These are phyloP conservation scores for Nymphalis polychloros DNA, from an alignment of 2,888 invertebrate species.

Conservation along the genomic window DNA sequence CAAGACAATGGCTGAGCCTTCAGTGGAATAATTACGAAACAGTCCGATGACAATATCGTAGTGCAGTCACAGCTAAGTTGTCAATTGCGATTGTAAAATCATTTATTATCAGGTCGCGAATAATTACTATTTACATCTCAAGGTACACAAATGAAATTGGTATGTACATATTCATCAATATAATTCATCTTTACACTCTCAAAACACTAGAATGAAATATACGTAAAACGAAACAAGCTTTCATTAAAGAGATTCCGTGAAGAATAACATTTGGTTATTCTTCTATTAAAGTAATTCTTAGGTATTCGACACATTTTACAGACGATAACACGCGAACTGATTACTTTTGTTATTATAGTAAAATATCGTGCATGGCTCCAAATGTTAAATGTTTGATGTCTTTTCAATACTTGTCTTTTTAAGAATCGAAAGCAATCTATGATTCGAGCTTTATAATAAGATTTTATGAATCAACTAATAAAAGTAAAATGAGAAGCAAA, in stretches of 20 bases:
- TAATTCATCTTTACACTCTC: no score
- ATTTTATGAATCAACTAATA: no score
- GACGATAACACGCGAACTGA: neutral
- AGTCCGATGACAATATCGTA: neutral
- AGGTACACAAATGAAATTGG: no score
- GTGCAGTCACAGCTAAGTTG: neutral
- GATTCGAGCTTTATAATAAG: neutral
- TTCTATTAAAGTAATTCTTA: no score
- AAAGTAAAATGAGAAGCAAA: no score
- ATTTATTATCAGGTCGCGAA: neutral
- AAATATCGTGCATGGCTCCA: neutral
- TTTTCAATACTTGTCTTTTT: neutral
- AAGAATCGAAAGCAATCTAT: neutral
- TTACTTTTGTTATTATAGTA: conserved; percentile 3
- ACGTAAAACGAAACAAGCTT: no score
- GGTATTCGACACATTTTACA: neutral
- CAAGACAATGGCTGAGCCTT: neutral
- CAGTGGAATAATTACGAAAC: neutral
- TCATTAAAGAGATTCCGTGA: no score
- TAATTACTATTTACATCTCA: neutral
- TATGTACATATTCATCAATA: no score
- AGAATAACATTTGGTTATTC: no score
- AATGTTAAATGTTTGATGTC: neutral
- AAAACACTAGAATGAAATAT: no score
- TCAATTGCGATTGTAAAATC: neutral